phyloP scores from a whole-genome alignment of 2,113 vertebrate species.

The Leuciscus idus region DNA sequence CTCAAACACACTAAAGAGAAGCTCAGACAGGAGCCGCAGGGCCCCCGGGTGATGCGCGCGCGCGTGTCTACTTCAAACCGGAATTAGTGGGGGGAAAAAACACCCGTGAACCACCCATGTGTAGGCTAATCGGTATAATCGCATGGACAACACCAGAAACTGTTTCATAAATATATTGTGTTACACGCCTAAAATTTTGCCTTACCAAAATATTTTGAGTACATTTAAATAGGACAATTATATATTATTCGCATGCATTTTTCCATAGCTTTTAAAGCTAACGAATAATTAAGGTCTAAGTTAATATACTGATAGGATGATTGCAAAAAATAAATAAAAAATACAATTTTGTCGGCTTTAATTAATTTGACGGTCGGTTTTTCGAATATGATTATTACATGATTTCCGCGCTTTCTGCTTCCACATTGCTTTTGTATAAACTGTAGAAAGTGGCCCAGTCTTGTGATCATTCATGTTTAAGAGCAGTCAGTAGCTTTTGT shows the following conservation, averaged over 20 bases:
- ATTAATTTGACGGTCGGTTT: neutral
- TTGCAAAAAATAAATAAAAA: neutral
- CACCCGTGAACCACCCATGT: slow-evolving; percentile 45
- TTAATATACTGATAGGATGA: neutral
- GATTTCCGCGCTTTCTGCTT: neutral
- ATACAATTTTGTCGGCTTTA: neutral
- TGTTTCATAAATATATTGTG: neutral
- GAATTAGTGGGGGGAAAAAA: slow-evolving; percentile 37
- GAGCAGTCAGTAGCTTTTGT: neutral
- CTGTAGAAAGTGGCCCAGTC: neutral
- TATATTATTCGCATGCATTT: neutral
- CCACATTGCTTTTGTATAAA: neutral
- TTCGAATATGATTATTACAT: neutral
- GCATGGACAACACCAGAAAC: neutral
- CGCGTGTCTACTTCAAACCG: slow-evolving; percentile 43
- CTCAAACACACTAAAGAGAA: slow-evolving; percentile 62
- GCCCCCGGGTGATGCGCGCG: slow-evolving; percentile 46
- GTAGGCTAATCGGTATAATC: slow-evolving; percentile 25
- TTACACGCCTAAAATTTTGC: neutral
- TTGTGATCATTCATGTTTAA: neutral
- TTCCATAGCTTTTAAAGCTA: neutral
- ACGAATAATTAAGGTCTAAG: neutral
- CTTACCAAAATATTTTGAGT: neutral
- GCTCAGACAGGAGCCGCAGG: slow-evolving; percentile 49
- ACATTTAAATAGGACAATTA: neutral